A percentile compares a stretch with the other conserved stretches of the same genome.
Conservation (phyloP, 2,797 vertebrate genomes). For the Epinephelus coioides region DNA sequence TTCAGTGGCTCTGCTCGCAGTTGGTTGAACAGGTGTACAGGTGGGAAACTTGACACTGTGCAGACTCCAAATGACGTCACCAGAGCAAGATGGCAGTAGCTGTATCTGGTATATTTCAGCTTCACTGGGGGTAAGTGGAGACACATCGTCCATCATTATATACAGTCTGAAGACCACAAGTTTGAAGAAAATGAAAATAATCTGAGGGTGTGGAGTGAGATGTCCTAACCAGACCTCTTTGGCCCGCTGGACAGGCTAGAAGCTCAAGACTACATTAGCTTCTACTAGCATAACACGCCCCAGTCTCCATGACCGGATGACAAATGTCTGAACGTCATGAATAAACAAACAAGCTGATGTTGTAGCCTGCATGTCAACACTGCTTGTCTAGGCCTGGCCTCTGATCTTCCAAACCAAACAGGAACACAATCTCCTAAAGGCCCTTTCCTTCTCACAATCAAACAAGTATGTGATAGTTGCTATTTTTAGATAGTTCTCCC, state of each 20-base stretch:
- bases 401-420: conserved; percentile 56
- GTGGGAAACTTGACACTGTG: too few relatives aligned
- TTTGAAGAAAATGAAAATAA: neutral
- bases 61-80: too few relatives aligned
- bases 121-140: too few relatives aligned
- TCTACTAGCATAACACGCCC: neutral
- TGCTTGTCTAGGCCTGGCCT: neutral
- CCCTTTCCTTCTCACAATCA: conserved; percentile 82
- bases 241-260: neutral
- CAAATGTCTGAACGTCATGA: neutral
- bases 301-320: neutral
- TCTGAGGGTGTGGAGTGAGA: neutral
- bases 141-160: too few relatives aligned
- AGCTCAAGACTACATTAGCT: neutral
- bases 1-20: too few relatives aligned
- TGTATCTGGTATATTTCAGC: too few relatives aligned
- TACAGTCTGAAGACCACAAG: neutral
- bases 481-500: conserved; percentile 80
- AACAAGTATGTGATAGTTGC: conserved; percentile 80
- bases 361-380: conserved; percentile 2
- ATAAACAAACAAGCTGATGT: conserved; percentile 21
- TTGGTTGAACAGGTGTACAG: too few relatives aligned
- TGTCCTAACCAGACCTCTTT: neutral
- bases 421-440: conserved; percentile 69
- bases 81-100: too few relatives aligned